A percentile compares a stretch with the other conserved stretches of the same genome.
Conservation (phyloP, 2,888 invertebrate species). For the Polyommatus icarus region DNA sequence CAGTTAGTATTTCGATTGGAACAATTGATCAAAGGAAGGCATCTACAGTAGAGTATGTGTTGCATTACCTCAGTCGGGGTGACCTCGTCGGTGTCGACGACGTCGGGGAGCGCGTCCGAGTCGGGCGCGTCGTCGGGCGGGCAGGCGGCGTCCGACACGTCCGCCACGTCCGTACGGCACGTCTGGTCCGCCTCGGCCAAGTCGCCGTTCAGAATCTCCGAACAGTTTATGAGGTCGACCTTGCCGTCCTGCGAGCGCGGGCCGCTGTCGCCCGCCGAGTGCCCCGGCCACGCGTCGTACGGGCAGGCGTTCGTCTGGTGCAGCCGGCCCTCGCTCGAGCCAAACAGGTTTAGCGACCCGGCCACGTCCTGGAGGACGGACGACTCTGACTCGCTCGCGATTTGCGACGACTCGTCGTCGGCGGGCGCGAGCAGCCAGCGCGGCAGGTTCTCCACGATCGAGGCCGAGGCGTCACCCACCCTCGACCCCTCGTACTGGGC, state of each 20-base stretch:
- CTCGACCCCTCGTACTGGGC: constrained; percentile 69
- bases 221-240: constrained; percentile 70
- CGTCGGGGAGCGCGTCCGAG: constrained; percentile 68
- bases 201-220: constrained; percentile 85
- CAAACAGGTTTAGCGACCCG: constrained; percentile 65
- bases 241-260: constrained; percentile 68
- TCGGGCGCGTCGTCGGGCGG: constrained; percentile 50
- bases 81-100: constrained; percentile 74
- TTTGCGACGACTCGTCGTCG: constrained; percentile 56
- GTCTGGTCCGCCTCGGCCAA: constrained; percentile 91
- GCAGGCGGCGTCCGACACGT: constrained; percentile 39
- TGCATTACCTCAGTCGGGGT: constrained; percentile 78
- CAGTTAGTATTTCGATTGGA: constrained; percentile 52
- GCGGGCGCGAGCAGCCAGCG: constrained; percentile 50
- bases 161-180: constrained; percentile 66
- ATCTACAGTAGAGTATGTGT: constrained; percentile 73
- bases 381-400: constrained; percentile 58
- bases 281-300: constrained; percentile 69
- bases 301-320: constrained; percentile 66
- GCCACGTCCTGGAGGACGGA: constrained; percentile 72
- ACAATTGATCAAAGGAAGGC: constrained; percentile 69
- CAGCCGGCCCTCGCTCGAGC: constrained; percentile 64
- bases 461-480: constrained; percentile 66
- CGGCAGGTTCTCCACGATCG: constrained; percentile 67
- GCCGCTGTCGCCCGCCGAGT: constrained; percentile 59